phyloP scores from a whole-genome alignment of 2,797 vertebrate species.

The Tangara arthus region DNA sequence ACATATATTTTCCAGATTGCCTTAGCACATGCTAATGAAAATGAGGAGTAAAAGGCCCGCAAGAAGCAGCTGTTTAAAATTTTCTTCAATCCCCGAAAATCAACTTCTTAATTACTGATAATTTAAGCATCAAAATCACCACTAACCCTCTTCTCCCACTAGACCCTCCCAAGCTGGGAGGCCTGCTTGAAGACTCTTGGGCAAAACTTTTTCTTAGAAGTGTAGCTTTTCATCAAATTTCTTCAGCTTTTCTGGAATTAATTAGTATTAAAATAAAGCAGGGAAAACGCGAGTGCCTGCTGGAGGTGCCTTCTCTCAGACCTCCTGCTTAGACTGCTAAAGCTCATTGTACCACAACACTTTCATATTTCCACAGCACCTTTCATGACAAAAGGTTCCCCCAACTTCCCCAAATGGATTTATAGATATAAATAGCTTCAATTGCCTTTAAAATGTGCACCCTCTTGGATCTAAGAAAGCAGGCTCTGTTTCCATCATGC shows the following conservation, averaged over 20 bases:
- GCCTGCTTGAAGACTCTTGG: not conserved
- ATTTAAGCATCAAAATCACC: slow-evolving; percentile 62
- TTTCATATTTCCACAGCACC: not conserved
- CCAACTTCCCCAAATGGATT: not conserved
- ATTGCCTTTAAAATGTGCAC: not conserved
- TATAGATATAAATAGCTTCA: not conserved
- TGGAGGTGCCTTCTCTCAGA: slow-evolving; percentile 5
- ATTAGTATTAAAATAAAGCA: slow-evolving; percentile 58
- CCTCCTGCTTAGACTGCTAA: not conserved
- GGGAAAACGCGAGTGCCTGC: not conserved
- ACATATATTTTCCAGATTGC: slow-evolving; percentile 64
- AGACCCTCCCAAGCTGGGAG: slow-evolving; percentile 31
- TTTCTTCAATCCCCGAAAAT: slow-evolving; percentile 57
- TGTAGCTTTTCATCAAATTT: slow-evolving; percentile 20
- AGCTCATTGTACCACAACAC: not conserved
- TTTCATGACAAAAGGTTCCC: not conserved
- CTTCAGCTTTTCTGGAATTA: slow-evolving; percentile 47
- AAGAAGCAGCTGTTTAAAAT: slow-evolving; percentile 66
- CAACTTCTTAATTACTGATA: slow-evolving; percentile 69
- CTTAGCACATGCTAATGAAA: slow-evolving; percentile 60
- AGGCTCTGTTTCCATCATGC: not conserved
- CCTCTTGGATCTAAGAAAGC: rapidly evolving
- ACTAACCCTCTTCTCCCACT: slow-evolving; percentile 43
- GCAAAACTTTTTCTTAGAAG: not conserved
- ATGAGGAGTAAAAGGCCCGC: not conserved